phyloP scores from a whole-genome alignment of 2,797 vertebrate species.

The Linurgus olivaceus region DNA sequence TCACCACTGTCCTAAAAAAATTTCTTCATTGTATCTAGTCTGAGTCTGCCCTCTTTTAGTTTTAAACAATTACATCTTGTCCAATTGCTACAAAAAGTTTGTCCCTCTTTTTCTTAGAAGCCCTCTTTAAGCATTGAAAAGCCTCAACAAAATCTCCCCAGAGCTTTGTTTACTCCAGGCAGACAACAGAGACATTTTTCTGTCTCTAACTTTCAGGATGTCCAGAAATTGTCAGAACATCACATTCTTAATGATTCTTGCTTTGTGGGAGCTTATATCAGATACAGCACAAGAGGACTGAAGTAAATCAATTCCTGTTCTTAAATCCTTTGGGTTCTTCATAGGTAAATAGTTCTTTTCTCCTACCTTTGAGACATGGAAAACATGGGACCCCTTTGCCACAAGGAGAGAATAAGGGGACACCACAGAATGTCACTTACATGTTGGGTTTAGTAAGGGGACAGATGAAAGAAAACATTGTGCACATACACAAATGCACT shows the following conservation, averaged over 20 bases:
- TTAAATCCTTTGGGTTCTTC: not conserved
- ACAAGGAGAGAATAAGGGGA: not conserved
- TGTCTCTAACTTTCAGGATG: not conserved
- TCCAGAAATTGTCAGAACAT: not conserved
- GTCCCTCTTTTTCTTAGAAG: not conserved
- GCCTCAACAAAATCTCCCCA: not conserved
- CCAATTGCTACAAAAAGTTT: not conserved
- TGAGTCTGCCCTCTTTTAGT: not conserved
- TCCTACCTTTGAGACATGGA: not conserved
- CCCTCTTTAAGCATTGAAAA: not conserved
- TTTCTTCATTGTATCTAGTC: fast-evolving
- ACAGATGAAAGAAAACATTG: not conserved
- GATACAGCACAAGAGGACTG: not conserved
- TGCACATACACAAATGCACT: fast-evolving
- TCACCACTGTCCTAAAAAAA: not conserved
- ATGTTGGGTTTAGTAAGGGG: fast-evolving
- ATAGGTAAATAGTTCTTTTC: not conserved
- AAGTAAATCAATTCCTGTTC: not conserved
- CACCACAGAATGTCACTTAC: no score
- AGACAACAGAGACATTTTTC: not conserved
- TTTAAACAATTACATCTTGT: not conserved
- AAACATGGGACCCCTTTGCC: not conserved
- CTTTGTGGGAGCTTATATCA: not conserved
- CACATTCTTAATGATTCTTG: not conserved
- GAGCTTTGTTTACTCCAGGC: not conserved